Evolutionary conservation across 2,797 vertebrate species (phyloP).

Genomic region (Sebastes flavidus): DNA sequence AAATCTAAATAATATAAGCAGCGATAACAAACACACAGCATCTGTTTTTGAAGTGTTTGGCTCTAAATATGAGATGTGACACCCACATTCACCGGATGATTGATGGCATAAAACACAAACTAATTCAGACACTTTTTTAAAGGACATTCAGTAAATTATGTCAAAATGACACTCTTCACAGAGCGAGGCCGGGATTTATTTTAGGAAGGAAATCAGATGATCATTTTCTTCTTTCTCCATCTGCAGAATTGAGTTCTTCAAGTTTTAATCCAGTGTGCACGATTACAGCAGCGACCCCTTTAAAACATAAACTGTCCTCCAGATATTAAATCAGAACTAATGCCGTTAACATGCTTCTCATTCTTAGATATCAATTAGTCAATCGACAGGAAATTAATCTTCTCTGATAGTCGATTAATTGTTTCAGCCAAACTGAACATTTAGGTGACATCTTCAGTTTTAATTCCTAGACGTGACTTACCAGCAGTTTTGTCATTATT

Average conservation of each 20-base stretch:
- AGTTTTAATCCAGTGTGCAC: background rate
- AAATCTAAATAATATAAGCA: slow-evolving; percentile 50
- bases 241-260: background rate
- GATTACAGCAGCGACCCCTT: background rate
- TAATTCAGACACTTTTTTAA: slow-evolving; percentile 12
- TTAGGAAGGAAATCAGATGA: background rate
- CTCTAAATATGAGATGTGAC: slow-evolving; percentile 42
- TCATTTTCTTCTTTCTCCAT: background rate
- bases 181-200: background rate
- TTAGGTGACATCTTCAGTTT: too few relatives aligned
- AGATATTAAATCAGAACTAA: background rate
- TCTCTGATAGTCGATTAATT: too few relatives aligned
- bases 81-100: slow-evolving; percentile 40
- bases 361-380: background rate
- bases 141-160: slow-evolving; percentile 23
- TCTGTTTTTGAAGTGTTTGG: slow-evolving; percentile 56
- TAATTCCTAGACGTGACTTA: too few relatives aligned
- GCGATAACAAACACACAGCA: slow-evolving; percentile 41
- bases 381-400: background rate
- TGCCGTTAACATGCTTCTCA: background rate
- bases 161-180: slow-evolving; percentile 14
- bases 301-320: background rate
- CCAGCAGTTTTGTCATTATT: too few relatives aligned
- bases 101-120: slow-evolving; percentile 43
- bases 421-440: too few relatives aligned